Conservation (phyloP, 2,888 invertebrate species). For the Pterostichus niger region DNA sequence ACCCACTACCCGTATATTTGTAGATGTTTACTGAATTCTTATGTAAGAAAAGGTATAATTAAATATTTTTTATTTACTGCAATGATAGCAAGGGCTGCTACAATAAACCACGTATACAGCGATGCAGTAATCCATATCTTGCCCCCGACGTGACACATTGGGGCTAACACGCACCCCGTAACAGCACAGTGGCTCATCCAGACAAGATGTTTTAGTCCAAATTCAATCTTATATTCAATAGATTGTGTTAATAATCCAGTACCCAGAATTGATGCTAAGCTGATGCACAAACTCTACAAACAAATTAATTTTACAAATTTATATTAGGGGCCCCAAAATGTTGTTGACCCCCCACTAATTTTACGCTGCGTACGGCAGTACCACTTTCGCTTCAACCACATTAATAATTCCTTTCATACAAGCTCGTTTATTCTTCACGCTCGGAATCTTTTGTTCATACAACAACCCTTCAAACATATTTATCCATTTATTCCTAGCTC, state of each 20-base stretch:
- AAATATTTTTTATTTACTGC: slow-evolving; percentile 79
- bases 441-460: too few relatives aligned
- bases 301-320: neutral
- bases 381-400: too few relatives aligned
- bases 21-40: too few relatives aligned
- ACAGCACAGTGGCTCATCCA: slow-evolving; percentile 92
- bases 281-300: slow-evolving; percentile 85
- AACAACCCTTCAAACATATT: too few relatives aligned
- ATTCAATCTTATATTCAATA: slow-evolving; percentile 90
- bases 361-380: too few relatives aligned
- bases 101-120: slow-evolving; percentile 96
- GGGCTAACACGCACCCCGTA: slow-evolving; percentile 93
- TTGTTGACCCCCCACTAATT: too few relatives aligned
- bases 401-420: too few relatives aligned
- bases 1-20: too few relatives aligned
- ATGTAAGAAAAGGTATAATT: too few relatives aligned
- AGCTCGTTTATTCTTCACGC: too few relatives aligned
- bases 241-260: slow-evolving; percentile 90
- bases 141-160: slow-evolving; percentile 94
- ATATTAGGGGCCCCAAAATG: too few relatives aligned
- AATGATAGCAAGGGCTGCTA: slow-evolving; percentile 95
- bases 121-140: slow-evolving; percentile 95
- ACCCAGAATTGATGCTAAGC: slow-evolving; percentile 94
- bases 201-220: slow-evolving; percentile 91
- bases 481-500: too few relatives aligned